Evolutionary conservation across 2,888 invertebrate genomes (phyloP), one percentile per base, ranked within the genome.

Genomic region (Hypsopygia costalis): DNA sequence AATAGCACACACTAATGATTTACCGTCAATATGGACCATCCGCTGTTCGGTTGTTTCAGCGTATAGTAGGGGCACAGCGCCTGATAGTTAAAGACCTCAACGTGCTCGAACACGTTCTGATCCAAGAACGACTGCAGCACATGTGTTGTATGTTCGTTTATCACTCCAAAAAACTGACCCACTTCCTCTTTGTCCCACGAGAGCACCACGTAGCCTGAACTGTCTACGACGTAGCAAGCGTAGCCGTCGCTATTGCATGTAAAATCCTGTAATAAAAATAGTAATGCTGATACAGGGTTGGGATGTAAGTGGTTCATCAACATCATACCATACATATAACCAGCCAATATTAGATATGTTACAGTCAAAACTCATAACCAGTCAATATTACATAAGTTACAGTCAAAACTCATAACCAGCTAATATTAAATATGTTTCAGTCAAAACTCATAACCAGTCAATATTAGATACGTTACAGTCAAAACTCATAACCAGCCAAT

Each of bases 141-240:
- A 25, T 93, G 92, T 34, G 62, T 62, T 34, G 69, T 57, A 12
- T 44, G 22, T 53, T 6, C 5, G 28, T 95, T 93, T 16, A 95
- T 86, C 47, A 93, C 93, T 0, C 98, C 98, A 71, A 98, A 96
- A 82, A 98, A 98, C 55, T 90, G 90, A 0, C 98, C 97, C 0
- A 94, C 94, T 36, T 94, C 90, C 28, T 91, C 87, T 25, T 89
- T 79, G 11, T 92, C 93, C 6, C 47, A 50, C 0, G 95, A 92
- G 6, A 96, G 86, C 1, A 98, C 91, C 5, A 97, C 90, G 71
- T 97, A 98, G 0, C 97, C 98, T 59, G 97, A 96, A 70, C 94
- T 95, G 70, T 98, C 98, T 30, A 98, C 90, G n/a, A 98, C 90
- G 70, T 94, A 98, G 68, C 98, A 98, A 49, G 94, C 93, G 51